A percentile compares a stretch with the other conserved stretches of the same genome.
phyloP scores from a whole-genome alignment of 1,140 invertebrate genomes.

The Pemphigus obesinymphae region DNA sequence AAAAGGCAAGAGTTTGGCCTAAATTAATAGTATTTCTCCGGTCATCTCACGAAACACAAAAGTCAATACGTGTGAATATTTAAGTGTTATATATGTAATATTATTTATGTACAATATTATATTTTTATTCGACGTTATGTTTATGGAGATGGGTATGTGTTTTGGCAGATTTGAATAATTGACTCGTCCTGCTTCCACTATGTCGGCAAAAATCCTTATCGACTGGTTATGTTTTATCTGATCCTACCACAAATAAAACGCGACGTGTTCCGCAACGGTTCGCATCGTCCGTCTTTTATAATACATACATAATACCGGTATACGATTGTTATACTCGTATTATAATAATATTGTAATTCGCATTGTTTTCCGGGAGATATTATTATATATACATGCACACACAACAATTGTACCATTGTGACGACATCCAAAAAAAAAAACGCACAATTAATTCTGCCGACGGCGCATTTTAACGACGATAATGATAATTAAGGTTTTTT shows the following conservation, averaged over 20 bases:
- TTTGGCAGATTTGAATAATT: not conserved
- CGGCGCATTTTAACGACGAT: not conserved
- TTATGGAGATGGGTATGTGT: not conserved
- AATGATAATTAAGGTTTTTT: not conserved
- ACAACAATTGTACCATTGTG: not conserved
- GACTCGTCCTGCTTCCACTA: not conserved
- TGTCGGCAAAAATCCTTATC: not conserved
- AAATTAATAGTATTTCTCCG: no score
- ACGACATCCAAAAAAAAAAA: not conserved
- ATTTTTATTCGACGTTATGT: no score
- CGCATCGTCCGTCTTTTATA: not conserved
- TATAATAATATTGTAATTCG: not conserved
- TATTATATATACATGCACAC: not conserved
- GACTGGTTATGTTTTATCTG: not conserved
- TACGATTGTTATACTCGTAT: no score
- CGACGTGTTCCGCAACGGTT: slow-evolving; percentile 18
- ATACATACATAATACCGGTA: no score
- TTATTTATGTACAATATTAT: no score
- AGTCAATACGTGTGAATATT: no score
- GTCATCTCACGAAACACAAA: no score
- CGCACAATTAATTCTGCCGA: not conserved
- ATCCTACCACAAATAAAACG: not conserved
- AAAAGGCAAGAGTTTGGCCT: no score
- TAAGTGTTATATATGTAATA: no score
- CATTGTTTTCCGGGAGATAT: not conserved